A percentile compares a stretch with the other conserved stretches of the same genome.
Conservation (phyloP, 2,888 invertebrate species). For the Vesta saturnalis region DNA sequence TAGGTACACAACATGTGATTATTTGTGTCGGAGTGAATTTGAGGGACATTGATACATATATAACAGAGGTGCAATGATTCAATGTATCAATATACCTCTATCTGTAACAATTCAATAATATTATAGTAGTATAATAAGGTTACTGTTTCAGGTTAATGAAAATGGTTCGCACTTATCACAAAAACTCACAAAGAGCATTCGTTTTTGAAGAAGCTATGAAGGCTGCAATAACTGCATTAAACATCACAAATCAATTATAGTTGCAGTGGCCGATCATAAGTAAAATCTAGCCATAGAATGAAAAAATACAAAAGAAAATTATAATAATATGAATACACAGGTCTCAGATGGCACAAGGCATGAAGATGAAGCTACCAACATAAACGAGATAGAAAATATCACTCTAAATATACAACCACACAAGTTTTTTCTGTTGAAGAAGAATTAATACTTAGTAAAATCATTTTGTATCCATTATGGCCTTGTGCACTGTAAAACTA, state of each 20-base stretch:
- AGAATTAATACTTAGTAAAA: conserved; percentile 7
- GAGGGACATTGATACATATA: no score
- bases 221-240: no score
- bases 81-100: no score
- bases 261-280: neutral
- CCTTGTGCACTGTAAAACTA: neutral
- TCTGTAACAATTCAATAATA: neutral
- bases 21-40: no score
- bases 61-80: neutral
- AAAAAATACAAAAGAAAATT: neutral
- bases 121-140: neutral
- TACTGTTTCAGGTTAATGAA: no score
- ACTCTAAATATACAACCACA: no score
- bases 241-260: no score
- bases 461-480: no score
- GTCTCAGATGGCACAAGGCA: neutral
- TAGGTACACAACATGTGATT: no score
- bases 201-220: no score
- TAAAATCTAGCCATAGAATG: conserved; percentile 1
- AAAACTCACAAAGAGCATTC: conserved; percentile 2
- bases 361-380: neutral
- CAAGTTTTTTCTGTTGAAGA: conserved; percentile 10
- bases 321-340: neutral
- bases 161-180: no score
- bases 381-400: conserved; percentile 16